phyloP scores from a whole-genome alignment of 2,797 vertebrate species.

The Notamacropus eugenii region DNA sequence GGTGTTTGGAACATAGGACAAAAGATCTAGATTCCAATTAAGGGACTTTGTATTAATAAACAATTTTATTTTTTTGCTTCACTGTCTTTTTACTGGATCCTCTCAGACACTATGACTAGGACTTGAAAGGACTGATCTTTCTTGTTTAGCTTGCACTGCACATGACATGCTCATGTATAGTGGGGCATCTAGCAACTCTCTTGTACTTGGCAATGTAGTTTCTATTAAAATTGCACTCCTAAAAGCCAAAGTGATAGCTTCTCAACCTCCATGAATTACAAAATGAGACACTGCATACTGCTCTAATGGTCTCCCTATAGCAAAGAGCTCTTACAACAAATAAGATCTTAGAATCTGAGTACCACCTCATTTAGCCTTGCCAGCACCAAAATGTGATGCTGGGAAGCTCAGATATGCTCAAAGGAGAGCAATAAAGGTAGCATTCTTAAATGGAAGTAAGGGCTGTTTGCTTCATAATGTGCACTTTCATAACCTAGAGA shows the following conservation, averaged over 20 bases:
- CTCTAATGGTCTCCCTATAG: not conserved
- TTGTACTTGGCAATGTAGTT: not conserved
- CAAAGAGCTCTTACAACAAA: not conserved
- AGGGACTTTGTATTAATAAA: not conserved
- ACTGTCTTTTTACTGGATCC: not conserved
- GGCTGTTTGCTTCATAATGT: not conserved
- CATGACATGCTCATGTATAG: not conserved
- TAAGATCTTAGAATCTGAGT: not conserved
- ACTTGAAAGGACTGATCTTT: not conserved
- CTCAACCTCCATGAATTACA: not conserved
- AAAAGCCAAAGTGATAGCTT: not conserved
- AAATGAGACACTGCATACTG: not conserved
- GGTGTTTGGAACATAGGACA: not conserved
- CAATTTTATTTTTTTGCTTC: not conserved
- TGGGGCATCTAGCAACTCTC: not conserved
- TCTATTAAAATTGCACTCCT: not conserved
- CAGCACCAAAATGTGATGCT: not conserved
- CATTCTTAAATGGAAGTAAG: not conserved
- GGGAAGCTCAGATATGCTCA: not conserved
- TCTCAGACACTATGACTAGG: not conserved
- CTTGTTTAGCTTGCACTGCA: not conserved
- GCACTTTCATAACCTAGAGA: not conserved
- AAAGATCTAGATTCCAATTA: not conserved
- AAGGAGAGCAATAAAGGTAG: not conserved
- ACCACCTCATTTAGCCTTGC: not conserved